phyloP scores from a whole-genome alignment of 2,113 vertebrate genomes.

The Epinephelus cyanopodus region DNA sequence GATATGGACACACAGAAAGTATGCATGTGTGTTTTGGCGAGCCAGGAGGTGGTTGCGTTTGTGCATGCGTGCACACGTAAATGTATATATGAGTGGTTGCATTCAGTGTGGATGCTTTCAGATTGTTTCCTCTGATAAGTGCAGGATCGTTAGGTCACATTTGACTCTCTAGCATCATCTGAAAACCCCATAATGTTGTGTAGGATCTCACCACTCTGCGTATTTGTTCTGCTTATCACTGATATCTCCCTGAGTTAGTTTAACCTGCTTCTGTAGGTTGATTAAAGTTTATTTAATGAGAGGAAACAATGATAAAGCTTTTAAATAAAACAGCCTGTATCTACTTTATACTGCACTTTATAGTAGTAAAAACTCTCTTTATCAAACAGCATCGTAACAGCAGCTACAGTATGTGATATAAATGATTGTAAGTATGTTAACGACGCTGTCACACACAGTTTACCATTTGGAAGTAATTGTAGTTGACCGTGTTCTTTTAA shows the following conservation, averaged over 20 bases:
- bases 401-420: background rate
- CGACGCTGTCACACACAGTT: background rate
- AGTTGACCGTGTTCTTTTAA: constrained; percentile 20
- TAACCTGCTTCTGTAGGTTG: background rate
- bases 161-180: background rate
- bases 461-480: background rate
- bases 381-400: background rate
- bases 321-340: background rate
- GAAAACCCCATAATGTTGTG: background rate
- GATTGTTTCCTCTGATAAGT: background rate
- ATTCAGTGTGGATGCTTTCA: background rate
- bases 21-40: background rate
- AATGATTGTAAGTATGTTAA: background rate
- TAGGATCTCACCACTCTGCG: background rate
- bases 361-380: background rate
- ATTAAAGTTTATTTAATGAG: background rate
- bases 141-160: background rate
- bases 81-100: background rate
- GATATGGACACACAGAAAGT: background rate
- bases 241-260: background rate
- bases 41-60: background rate
- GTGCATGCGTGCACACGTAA: background rate
- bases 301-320: background rate
- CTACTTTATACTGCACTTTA: background rate
- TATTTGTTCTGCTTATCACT: background rate